Evolutionary conservation across 2,888 invertebrate genomes (phyloP), one percentile per base, ranked within the genome.

Genomic region (Ommatoiulus sabulosus): DNA sequence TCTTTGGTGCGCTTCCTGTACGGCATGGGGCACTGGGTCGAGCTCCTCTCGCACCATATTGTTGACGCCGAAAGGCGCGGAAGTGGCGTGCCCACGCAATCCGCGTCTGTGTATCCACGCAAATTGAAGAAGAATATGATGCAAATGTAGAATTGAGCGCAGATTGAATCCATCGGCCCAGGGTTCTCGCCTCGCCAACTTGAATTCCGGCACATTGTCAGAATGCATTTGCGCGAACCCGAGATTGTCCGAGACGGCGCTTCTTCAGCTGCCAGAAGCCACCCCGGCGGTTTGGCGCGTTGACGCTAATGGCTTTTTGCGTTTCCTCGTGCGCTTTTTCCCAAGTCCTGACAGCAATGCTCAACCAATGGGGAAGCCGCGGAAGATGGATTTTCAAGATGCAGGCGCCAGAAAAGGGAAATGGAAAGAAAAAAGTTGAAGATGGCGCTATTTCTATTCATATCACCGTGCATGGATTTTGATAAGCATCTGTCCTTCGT

Each of bases 61-160:
- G 72, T 72, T 20, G 5, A 72, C 20, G 17, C 20, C 24, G 72
- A 72, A 72, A 72, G 72, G n/a, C 24, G 2, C 72, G 72, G 72
- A 72, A 72, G 72, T 72, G 24, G 72, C 72, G 3, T 20, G 72
- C 72, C 72, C 72, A 20, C 0, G 72, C 72, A 72, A 72, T 72
- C 3, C 24, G 24, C 24, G 72, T 72, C 72, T 72, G 72, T 72
- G 24, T 72, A 72, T 72, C 72, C 72, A 72, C 24, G 72, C 72
- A 72, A 72, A 72, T 72, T 72, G 72, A 72, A 72, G 20, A 72
- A 72, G 72, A 72, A 72, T 72, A 72, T 72, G 72, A 72, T 72
- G 72, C 72, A 72, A 72, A 72, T 72, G 72, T 72, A 72, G 72
- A 72, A 72, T 72, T 72, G 72, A 72, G 20, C 72, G 20, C 72